Base-by-base conservation (phyloP, 2,888 invertebrate species). In the Tipula unca region DNA sequence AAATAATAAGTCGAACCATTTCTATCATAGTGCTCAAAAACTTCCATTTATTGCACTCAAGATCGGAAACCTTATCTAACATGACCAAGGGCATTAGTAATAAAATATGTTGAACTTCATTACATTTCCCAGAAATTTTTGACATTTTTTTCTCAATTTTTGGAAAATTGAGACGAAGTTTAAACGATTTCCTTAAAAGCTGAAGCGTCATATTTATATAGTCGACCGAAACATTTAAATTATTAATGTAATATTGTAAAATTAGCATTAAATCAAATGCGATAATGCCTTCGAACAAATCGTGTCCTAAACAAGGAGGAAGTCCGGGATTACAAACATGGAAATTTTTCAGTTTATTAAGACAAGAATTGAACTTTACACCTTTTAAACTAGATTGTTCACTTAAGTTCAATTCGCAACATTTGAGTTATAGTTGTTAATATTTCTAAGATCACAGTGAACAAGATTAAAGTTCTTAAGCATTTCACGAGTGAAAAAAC, bases 241-340 rank as follows among this genome's bases (percentile, higher is more conserved):
- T 20, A 3, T 29, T 25, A 29, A 87, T 85, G 83, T 88, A 87
- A 86, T 87, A 82, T 48, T 88, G 87, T n/a, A 88, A 84, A 48
- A 86, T 86, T 35, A 88, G 36, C 86, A 86, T 86, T 25, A 89
- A 84, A 85, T 88, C 88, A 85, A 87, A 87, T 69, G 86, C 86
- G 2, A 88, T 86, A 83, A 88, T 85, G 5, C 88, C 88, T 86
- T 88, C 88, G 29, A 87, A 88, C 6, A 89, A 82, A 86, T 89
- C 89, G 85, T 89, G 89, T 0, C 87, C 87, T 20, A 89, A 84
- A 85, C 88, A 89, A 14, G 89, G 88, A 32, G 88, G 87, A 29
- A 88, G 86, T 8, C 89, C 89, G 2, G 87, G 87, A 69, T 85
- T 86, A 85, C 87, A 87, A 85, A 89, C 88, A 86, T 89, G 88